These are phyloP conservation scores for Isotomurus palustris DNA, from an alignment of 2,888 invertebrate species.

Conservation along the genomic window DNA sequence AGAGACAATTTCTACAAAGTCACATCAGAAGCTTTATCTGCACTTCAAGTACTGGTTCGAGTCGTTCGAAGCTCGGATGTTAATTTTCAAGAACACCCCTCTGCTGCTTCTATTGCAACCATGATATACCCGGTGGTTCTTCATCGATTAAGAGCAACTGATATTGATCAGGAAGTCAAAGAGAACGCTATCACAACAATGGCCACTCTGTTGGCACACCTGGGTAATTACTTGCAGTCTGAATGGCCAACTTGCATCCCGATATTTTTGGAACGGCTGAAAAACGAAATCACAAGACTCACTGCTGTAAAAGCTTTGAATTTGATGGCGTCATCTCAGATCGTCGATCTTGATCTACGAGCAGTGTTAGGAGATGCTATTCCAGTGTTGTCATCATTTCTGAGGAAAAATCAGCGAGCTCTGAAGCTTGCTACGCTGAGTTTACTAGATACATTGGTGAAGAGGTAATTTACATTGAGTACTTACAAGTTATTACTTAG, in stretches of 20 bases:
- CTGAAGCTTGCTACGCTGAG: slow-evolving; percentile 85
- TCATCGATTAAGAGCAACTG: slow-evolving; percentile 71
- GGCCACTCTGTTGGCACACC: slow-evolving; percentile 88
- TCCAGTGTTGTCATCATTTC: slow-evolving; percentile 85
- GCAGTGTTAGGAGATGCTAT: slow-evolving; percentile 70
- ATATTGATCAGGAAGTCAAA: slow-evolving; percentile 99
- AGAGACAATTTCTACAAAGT: slow-evolving; percentile 98
- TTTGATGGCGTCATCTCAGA: slow-evolving; percentile 84
- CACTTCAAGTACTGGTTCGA: slow-evolving; percentile 88
- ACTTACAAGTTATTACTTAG: neutral
- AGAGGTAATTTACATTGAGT: slow-evolving; percentile 15
- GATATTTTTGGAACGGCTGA: slow-evolving; percentile 87
- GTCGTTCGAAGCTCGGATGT: slow-evolving; percentile 66
- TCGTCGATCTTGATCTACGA: slow-evolving; percentile 50
- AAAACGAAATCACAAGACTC: slow-evolving; percentile 93
- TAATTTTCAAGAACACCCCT: slow-evolving; percentile 27
- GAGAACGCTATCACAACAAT: slow-evolving; percentile 95
- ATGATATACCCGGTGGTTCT: slow-evolving; percentile 43
- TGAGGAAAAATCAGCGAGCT: slow-evolving; percentile 94
- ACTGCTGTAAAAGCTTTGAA: slow-evolving; percentile 95
- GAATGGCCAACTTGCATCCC: slow-evolving; percentile 84
- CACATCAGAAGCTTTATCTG: slow-evolving; percentile 89
- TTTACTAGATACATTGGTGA: slow-evolving; percentile 79
- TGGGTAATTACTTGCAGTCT: slow-evolving; percentile 59
- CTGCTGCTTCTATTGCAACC: slow-evolving; percentile 30